These are phyloP conservation scores for Villa cingulata DNA, from an alignment of 2,888 invertebrate species.

Conservation along the genomic window DNA sequence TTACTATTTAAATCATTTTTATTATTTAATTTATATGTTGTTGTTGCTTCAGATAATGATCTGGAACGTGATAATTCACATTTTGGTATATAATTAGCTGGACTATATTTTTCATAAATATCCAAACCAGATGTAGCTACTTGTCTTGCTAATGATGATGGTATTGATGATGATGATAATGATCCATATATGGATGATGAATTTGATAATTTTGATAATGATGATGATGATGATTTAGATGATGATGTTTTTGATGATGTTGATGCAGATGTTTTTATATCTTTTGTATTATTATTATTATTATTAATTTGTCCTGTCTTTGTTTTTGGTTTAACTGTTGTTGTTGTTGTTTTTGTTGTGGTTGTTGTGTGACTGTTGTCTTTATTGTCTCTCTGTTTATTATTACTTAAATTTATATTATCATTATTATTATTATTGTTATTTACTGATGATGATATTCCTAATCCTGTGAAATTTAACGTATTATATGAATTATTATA, in stretches of 20 bases:
- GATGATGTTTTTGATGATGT: conserved; percentile 14
- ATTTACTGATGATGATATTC: background rate
- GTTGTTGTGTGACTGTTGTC: background rate
- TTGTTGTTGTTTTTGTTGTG: conserved; percentile 6
- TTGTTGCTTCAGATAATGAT: conserved; percentile 30
- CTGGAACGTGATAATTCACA: conserved; percentile 38
- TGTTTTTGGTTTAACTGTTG: conserved; percentile 10
- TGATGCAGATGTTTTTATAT: too few relatives aligned
- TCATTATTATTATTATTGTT: too few relatives aligned
- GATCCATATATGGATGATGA: conserved; percentile 16
- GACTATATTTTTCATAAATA: conserved; percentile 61
- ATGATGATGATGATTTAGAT: conserved; percentile 28
- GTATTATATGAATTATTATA: background rate
- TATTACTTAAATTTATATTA: too few relatives aligned
- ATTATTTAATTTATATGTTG: conserved; percentile 5
- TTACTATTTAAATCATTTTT: conserved; percentile 12
- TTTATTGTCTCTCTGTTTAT: background rate
- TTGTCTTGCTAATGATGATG: conserved; percentile 39
- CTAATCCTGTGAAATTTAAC: conserved; percentile 1
- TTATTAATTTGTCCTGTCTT: conserved; percentile 11
- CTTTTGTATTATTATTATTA: conserved; percentile 14
- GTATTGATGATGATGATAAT: conserved; percentile 31
- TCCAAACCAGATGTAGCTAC: conserved; percentile 50
- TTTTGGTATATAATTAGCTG: conserved; percentile 56
- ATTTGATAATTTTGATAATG: background rate